Evolutionary conservation across 35 echinoderm and acorn worm species (phyloP).

Genomic region (Nesometra sesokonis): DNA sequence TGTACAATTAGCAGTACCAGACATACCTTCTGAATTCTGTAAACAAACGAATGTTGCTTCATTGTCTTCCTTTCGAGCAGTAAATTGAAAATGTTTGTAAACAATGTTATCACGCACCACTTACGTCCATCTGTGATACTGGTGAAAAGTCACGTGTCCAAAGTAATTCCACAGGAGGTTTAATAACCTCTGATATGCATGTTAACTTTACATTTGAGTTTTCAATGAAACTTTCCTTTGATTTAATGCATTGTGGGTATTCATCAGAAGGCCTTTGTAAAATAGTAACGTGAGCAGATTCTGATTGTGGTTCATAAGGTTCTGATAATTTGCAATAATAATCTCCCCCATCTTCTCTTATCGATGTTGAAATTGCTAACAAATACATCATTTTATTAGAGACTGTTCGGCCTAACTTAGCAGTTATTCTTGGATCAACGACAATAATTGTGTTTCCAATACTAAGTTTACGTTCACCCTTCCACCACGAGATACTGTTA

Average conservation of each 20-base stretch:
- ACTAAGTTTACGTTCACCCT: background rate
- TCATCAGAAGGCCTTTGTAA: background rate
- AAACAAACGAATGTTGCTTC: background rate
- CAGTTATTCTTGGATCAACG: background rate
- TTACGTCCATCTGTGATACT: background rate
- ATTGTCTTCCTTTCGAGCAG: background rate
- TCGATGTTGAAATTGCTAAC: background rate
- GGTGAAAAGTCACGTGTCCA: background rate
- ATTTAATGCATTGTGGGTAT: background rate
- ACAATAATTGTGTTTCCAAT: background rate
- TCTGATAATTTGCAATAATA: background rate
- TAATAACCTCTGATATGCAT: background rate
- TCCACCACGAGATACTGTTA: background rate
- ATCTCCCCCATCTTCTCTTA: background rate
- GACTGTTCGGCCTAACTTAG: background rate
- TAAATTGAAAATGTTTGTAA: background rate
- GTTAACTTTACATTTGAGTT: background rate
- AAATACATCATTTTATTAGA: background rate
- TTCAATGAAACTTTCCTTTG: background rate
- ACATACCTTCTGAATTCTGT: background rate
- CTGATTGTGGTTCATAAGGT: background rate
- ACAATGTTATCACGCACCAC: background rate
- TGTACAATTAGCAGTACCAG: background rate
- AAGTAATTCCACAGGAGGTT: background rate
- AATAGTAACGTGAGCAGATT: background rate